Base-by-base conservation (phyloP, 1,140 invertebrate genomes). In the Araneus ventricosus region DNA sequence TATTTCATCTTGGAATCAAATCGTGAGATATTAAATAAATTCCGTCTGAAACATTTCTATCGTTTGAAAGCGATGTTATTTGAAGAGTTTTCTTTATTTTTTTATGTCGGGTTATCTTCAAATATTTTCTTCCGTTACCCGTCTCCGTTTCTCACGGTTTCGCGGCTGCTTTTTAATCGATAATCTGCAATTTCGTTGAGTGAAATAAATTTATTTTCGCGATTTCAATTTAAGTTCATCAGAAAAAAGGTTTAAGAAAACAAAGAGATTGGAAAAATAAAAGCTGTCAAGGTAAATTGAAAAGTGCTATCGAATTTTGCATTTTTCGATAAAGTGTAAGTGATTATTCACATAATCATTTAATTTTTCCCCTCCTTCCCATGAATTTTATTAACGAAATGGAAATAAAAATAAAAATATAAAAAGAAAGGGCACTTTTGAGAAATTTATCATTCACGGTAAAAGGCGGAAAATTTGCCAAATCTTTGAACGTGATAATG, bases 201-300 rank as follows among this genome's bases (percentile, higher is more conserved):
- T 75, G 34, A 75, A 75, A 37, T 14, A 34, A 75, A 75, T 75
- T 75, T 75, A 20, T 75, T 75, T 75, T 30, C 30, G 0, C 4
- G 70, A 75, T 17, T 75, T 75, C 70, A 75, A 20, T 75, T 75
- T 75, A n/a, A n/a, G n/a, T n/a, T n/a, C n/a, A 75, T 37, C 14
- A 75, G 30, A 75, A 4, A 20, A n/a, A 22, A 37, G 4, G 1
- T 37, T 37, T 75, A 20, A 20, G 22, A 30, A 24, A 63, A 63
- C 59, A 22, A 20, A 63, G 6, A 63, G 20, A 0, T 22, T 7
- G 22, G 24, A 75, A 37, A 70, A 75, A 37, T 14, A 75, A 75
- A 30, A 8, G 8, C 34, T 22, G 34, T 75, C 17, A 37, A 75
- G 22, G 5, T 22, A 37, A 75, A 75, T 37, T 75, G 70, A 37